Evolutionary conservation across 2,797 vertebrate genomes (phyloP).

Genomic region (Cyclopterus lumpus): DNA sequence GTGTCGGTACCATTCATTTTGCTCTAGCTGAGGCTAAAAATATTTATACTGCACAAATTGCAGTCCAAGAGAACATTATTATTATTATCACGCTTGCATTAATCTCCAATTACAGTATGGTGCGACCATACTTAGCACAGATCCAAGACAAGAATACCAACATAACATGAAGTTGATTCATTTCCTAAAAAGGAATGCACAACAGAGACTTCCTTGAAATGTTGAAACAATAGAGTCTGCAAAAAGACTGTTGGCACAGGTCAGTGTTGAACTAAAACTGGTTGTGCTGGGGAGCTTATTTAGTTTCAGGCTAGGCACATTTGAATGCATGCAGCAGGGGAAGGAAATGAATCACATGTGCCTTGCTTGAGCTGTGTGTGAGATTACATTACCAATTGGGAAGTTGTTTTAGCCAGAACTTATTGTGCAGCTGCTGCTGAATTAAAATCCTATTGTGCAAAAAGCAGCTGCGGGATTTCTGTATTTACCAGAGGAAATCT

Average conservation of each 20-base stretch:
- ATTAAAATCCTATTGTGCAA: constrained; percentile 61
- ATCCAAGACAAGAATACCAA: constrained; percentile 12
- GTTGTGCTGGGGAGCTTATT: constrained; percentile 22
- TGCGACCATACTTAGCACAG: not conserved
- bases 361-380: constrained; percentile 23
- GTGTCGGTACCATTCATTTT: constrained; percentile 63
- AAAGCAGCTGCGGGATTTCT: constrained; percentile 24
- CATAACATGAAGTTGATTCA: constrained; percentile 32
- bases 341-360: constrained; percentile 70
- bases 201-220: constrained; percentile 66
- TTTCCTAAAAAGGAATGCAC: constrained; percentile 52
- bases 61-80: not conserved
- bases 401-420: constrained; percentile 56
- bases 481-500: constrained; percentile 13
- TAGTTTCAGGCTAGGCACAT: constrained; percentile 44
- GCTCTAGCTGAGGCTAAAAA: not conserved
- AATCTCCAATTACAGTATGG: not conserved
- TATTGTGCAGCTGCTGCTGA: constrained; percentile 47
- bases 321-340: constrained; percentile 66
- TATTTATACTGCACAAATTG: not conserved
- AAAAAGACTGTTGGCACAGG: constrained; percentile 59
- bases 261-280: constrained; percentile 17
- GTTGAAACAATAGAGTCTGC: constrained; percentile 71
- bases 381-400: constrained; percentile 59
- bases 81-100: not conserved